Evolutionary conservation across 2,113 vertebrate species (phyloP).

Genomic region (Polypterus senegalus): DNA sequence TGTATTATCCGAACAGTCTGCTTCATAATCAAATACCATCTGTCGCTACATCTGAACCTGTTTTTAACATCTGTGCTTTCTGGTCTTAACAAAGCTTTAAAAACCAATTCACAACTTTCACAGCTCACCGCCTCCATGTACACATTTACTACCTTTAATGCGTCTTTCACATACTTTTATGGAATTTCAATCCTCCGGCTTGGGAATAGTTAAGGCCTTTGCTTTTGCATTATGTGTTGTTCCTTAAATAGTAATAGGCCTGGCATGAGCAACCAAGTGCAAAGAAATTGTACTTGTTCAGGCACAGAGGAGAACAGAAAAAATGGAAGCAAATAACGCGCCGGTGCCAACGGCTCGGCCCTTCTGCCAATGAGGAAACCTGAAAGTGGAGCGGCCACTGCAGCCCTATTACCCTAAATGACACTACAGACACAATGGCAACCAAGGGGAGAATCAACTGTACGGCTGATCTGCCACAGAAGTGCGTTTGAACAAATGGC

Average conservation of each 20-base stretch:
- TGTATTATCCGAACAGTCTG: conserved; percentile 96
- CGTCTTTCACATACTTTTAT: conserved; percentile 51
- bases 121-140: conserved; percentile 78
- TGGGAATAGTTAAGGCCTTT: conserved; percentile 39
- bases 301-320: conserved; percentile 46
- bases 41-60: conserved; percentile 99
- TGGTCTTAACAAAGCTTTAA: conserved; percentile 99
- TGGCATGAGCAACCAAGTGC: conserved; percentile 64
- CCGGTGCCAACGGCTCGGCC: conserved; percentile 66
- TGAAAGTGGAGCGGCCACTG: conserved; percentile 75
- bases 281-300: conserved; percentile 62
- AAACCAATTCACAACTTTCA: conserved; percentile 94
- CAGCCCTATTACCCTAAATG: conserved; percentile 84
- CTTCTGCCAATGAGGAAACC: conserved; percentile 73
- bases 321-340: conserved; percentile 55
- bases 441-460: conserved; percentile 92
- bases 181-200: conserved; percentile 46
- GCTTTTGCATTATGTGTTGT: conserved; percentile 50
- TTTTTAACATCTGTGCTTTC: conserved; percentile 98
- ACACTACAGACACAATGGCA: conserved; percentile 81
- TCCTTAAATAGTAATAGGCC: conserved; percentile 66
- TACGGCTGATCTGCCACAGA: conserved; percentile 65
- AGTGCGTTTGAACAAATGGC: conserved; percentile 83
- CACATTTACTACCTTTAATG: conserved; percentile 68
- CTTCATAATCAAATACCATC: conserved; percentile 99